A percentile compares a stretch with the other conserved stretches of the same genome.
These are phyloP conservation scores for Chionomys nivalis DNA, from an alignment of 2,113 vertebrate genomes.

Conservation along the genomic window DNA sequence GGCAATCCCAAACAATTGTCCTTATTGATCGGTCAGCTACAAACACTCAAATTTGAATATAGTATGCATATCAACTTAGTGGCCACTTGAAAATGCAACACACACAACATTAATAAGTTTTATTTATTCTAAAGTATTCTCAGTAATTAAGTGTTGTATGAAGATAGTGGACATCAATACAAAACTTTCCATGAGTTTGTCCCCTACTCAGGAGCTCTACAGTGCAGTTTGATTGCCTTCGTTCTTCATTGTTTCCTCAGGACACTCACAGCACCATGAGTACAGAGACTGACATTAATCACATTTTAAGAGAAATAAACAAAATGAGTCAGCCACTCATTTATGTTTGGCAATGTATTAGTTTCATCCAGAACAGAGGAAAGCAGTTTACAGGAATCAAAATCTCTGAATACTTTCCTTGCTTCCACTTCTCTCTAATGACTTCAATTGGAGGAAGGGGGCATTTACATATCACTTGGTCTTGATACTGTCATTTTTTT, in stretches of 20 bases:
- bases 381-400: neutral
- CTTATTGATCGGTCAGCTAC: neutral
- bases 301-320: neutral
- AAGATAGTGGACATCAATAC: neutral
- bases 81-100: neutral
- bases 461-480: neutral
- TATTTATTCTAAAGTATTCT: neutral
- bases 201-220: neutral
- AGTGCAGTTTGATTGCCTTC: neutral
- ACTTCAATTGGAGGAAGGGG: neutral
- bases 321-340: neutral
- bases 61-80: neutral
- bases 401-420: neutral
- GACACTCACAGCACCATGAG: rapidly evolving
- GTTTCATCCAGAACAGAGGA: neutral
- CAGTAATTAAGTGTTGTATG: neutral
- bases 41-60: neutral
- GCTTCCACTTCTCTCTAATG: neutral
- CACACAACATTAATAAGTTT: neutral
- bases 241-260: neutral
- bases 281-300: neutral
- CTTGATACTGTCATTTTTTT: neutral
- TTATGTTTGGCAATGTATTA: neutral
- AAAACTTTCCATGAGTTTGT: neutral
- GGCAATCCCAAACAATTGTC: neutral